Conservation (phyloP, 2,113 vertebrate genomes). For the Ptilonorhynchus violaceus region DNA sequence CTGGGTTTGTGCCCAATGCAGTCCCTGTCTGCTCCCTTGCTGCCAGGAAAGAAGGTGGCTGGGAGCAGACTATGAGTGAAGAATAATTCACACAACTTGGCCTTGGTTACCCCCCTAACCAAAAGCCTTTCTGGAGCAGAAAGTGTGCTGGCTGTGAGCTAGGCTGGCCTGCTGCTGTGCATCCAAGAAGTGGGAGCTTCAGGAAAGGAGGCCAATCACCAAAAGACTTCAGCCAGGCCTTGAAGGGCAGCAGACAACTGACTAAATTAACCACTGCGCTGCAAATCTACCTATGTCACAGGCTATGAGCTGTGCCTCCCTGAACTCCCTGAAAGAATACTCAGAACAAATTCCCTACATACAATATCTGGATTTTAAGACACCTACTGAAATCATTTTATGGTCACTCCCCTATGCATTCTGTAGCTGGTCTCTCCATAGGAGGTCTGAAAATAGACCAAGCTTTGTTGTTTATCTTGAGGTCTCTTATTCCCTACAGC, state of each 20-base stretch:
- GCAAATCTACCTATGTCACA: rapidly evolving
- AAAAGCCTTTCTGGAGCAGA: background rate
- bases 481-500: background rate
- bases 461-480: background rate
- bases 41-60: background rate
- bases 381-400: background rate
- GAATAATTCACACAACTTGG: background rate
- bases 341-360: background rate
- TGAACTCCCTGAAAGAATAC: background rate
- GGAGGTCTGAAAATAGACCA: background rate
- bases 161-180: background rate
- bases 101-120: background rate
- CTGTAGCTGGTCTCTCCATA: background rate
- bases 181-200: rapidly evolving
- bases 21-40: background rate
- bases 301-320: background rate
- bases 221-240: background rate
- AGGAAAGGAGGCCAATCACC: background rate
- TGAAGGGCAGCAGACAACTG: background rate
- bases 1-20: background rate
- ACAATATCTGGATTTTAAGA: background rate
- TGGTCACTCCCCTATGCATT: background rate
- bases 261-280: background rate
- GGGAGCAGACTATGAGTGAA: background rate
- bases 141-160: rapidly evolving